These are phyloP conservation scores for Eupeodes luniger DNA, from an alignment of 2,888 invertebrate species.

Conservation along the genomic window DNA sequence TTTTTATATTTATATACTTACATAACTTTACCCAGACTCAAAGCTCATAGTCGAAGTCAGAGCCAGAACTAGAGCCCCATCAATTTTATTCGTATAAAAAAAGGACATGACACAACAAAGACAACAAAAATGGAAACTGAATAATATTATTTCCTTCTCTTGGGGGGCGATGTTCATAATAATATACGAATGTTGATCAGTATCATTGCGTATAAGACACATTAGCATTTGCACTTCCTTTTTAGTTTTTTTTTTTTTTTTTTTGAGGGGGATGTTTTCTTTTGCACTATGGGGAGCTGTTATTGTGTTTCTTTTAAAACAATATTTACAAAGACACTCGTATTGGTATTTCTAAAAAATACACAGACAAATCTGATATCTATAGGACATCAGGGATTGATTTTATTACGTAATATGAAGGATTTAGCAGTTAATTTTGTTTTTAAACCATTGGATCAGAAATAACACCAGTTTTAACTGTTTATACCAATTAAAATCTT, in stretches of 20 bases:
- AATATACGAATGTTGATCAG: slow-evolving; percentile 45
- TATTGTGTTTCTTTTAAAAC: background rate
- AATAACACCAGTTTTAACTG: too few species aligned
- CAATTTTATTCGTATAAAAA: slow-evolving; percentile 58
- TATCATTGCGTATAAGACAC: slow-evolving; percentile 66
- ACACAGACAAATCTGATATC: too few species aligned
- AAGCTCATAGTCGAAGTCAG: background rate
- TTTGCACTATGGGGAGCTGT: too few species aligned
- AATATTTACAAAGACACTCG: background rate
- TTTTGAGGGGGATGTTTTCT: background rate
- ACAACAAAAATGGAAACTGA: slow-evolving; percentile 6
- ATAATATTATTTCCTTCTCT: slow-evolving; percentile 19
- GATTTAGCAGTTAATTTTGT: too few species aligned
- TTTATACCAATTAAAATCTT: too few species aligned
- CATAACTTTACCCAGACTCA: background rate
- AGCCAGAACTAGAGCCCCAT: slow-evolving; percentile 40
- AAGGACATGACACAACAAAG: slow-evolving; percentile 25
- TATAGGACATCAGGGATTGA: background rate
- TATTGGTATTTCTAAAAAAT: too few species aligned
- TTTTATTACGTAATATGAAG: background rate
- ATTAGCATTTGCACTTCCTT: slow-evolving; percentile 70
- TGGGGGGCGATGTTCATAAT: background rate
- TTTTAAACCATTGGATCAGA: too few species aligned
- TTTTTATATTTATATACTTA: slow-evolving; percentile 30
- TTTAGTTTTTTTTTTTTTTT: background rate